Evolutionary conservation across 2,797 vertebrate genomes (phyloP).

Genomic region (Loris lydekkerianus): DNA sequence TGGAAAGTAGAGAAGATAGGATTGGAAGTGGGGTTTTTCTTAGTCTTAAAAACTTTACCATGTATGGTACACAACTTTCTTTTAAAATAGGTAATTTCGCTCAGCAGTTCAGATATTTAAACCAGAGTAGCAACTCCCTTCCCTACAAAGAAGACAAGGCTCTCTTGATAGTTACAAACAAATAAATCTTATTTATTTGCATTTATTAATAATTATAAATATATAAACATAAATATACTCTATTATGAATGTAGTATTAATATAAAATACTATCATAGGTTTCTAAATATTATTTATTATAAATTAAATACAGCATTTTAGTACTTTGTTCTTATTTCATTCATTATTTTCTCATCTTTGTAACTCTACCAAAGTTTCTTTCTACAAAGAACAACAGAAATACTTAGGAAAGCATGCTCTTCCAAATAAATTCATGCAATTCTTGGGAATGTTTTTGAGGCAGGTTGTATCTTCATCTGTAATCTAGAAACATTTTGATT

Average conservation of each 20-base stretch:
- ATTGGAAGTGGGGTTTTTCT: slow-evolving; percentile 33
- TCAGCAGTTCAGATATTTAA: neutral
- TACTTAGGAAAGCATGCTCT: neutral
- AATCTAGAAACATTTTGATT: neutral
- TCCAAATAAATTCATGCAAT: neutral
- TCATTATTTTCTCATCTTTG: neutral
- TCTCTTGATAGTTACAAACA: neutral
- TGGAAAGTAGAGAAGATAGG: neutral
- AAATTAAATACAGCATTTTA: neutral
- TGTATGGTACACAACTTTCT: neutral
- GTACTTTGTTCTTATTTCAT: neutral
- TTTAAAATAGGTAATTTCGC: neutral
- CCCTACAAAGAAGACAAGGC: neutral
- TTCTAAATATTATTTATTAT: too few species aligned
- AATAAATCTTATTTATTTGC: neutral
- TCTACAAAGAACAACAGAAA: neutral
- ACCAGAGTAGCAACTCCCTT: neutral
- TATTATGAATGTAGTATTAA: too few species aligned
- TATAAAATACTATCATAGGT: too few species aligned
- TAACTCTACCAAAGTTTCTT: neutral
- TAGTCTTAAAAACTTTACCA: neutral
- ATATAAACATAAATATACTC: too few species aligned
- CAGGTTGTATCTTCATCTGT: neutral
- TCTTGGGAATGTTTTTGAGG: neutral
- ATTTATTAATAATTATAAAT: too few species aligned